Percentiles rank a stretch among this genome's conserved stretches.
phyloP scores from a whole-genome alignment of 1,140 invertebrate genomes.

The Diabrotica virgifera region DNA sequence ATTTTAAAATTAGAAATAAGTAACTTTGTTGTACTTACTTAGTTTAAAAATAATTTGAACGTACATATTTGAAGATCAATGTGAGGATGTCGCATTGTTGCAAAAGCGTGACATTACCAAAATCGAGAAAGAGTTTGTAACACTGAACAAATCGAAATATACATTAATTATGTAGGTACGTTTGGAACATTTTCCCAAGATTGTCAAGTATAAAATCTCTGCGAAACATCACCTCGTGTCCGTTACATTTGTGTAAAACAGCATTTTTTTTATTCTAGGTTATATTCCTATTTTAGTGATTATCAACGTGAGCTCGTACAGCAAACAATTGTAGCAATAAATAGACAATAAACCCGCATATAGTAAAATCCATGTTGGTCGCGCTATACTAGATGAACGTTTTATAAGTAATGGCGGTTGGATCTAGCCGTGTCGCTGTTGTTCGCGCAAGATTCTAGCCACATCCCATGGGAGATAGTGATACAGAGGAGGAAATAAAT shows the following conservation, averaged over 20 bases:
- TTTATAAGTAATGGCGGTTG: slow-evolving; percentile 21
- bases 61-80: too few species aligned
- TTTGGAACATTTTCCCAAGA: too few species aligned
- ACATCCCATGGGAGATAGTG: too few species aligned
- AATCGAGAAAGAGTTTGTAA: too few species aligned
- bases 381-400: slow-evolving; percentile 12
- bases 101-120: too few species aligned
- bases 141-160: too few species aligned
- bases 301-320: slow-evolving; percentile 12
- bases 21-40: too few species aligned
- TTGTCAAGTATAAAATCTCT: background rate
- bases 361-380: slow-evolving; percentile 13
- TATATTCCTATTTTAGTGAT: slow-evolving; percentile 13
- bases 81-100: too few species aligned
- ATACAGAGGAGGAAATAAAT: too few species aligned
- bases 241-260: background rate
- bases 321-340: slow-evolving; percentile 20
- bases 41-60: too few species aligned
- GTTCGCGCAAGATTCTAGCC: background rate
- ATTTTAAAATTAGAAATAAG: too few species aligned
- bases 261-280: background rate
- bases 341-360: slow-evolving; percentile 23
- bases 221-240: background rate
- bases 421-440: background rate
- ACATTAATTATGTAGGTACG: too few species aligned